These are phyloP conservation scores for Hydrochoerus hydrochaeris DNA, from an alignment of 2,113 vertebrate genomes.

Conservation along the genomic window DNA sequence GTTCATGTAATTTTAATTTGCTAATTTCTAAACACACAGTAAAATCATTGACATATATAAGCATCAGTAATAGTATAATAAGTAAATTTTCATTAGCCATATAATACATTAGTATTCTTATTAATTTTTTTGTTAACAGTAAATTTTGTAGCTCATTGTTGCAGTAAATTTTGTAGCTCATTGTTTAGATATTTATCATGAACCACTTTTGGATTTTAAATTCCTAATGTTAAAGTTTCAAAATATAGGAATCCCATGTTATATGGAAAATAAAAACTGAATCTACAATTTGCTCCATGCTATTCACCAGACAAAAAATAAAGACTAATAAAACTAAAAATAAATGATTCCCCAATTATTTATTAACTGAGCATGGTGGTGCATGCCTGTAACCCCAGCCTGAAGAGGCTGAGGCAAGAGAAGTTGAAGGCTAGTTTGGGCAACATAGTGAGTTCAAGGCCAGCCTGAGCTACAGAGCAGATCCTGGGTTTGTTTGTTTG, in stretches of 20 bases:
- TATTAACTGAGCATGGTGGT: no score
- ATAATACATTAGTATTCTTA: no score
- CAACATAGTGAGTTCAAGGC: neutral
- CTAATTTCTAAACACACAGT: neutral
- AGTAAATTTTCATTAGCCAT: neutral
- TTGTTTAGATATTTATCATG: neutral
- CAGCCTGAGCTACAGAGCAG: neutral
- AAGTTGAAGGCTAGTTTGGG: neutral
- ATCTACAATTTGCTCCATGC: neutral
- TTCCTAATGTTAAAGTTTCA: neutral
- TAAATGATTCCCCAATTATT: neutral
- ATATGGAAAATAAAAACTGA: neutral
- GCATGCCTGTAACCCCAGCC: no score
- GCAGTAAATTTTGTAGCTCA: neutral
- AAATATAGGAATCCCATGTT: neutral
- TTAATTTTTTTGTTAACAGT: constrained; percentile 6
- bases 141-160: neutral
- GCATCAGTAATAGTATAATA: neutral
- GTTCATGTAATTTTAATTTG: neutral
- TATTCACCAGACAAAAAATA: neutral
- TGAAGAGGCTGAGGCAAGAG: neutral
- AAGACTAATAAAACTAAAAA: neutral
- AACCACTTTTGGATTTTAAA: neutral
- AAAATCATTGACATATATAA: neutral
- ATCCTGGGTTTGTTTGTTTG: no score